Percentiles rank a stretch among this genome's conserved stretches.
phyloP scores from a whole-genome alignment of 92 coral and sea anemone genomes.

The Palythoa grandiflora region DNA sequence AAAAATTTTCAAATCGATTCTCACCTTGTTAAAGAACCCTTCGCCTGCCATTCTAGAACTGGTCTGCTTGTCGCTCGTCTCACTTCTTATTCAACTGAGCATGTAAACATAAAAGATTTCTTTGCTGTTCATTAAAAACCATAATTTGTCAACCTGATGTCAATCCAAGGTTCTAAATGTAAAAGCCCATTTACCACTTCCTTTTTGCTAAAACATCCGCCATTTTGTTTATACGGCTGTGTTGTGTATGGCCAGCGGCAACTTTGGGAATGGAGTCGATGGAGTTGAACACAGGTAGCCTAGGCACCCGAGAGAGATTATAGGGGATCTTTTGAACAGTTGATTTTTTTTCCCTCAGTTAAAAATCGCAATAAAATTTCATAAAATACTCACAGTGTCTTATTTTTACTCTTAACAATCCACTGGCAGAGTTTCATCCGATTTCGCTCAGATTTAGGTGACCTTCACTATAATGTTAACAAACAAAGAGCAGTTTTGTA shows the following conservation, averaged over 20 bases:
- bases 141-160: neutral
- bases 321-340: too few species aligned
- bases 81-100: neutral
- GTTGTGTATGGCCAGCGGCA: constrained; percentile 1
- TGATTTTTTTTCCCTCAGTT: too few species aligned
- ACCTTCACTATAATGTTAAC: too few species aligned
- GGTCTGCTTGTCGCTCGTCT: neutral
- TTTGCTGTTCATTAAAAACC: neutral
- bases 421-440: too few species aligned
- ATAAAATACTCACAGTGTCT: too few species aligned
- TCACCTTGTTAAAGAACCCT: neutral
- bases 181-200: neutral
- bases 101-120: neutral
- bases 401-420: too few species aligned
- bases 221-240: constrained; percentile 8
- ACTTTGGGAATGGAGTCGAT: too few species aligned
- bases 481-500: too few species aligned
- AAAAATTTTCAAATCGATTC: neutral
- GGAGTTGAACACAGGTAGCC: too few species aligned
- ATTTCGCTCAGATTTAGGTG: too few species aligned
- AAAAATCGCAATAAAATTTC: too few species aligned
- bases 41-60: neutral
- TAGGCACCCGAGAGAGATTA: too few species aligned
- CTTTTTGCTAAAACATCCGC: neutral
- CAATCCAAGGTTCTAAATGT: neutral